Percentiles rank a stretch among this genome's conserved stretches.
Evolutionary conservation across 2,113 vertebrate species (phyloP).

Genomic region (Rhipidura dahli): DNA sequence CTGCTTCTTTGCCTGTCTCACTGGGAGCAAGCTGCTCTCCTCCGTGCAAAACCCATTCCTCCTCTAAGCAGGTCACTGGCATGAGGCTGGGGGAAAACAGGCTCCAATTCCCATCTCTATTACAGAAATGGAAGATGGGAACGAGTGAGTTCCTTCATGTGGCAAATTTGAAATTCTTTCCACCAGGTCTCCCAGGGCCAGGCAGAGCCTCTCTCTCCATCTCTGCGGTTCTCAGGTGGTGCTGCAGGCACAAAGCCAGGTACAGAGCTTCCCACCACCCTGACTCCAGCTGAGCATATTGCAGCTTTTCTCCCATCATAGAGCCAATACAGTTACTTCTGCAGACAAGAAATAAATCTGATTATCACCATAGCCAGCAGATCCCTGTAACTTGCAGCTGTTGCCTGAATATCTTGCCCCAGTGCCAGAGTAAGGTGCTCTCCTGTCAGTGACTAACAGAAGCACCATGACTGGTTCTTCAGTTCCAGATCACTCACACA

Average conservation of each 20-base stretch:
- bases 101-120: background rate
- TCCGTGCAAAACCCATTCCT: background rate
- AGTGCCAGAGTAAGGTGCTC: background rate
- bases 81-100: background rate
- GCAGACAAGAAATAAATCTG: background rate
- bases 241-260: background rate
- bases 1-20: background rate
- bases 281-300: background rate
- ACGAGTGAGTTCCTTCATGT: background rate
- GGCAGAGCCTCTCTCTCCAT: background rate
- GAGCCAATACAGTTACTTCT: background rate
- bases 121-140: background rate
- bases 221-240: background rate
- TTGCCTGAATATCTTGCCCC: background rate
- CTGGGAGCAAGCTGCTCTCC: background rate
- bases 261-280: background rate
- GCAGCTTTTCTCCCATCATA: background rate
- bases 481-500: background rate
- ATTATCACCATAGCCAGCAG: accelerated
- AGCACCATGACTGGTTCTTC: background rate
- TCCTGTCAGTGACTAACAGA: background rate
- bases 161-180: slow-evolving; percentile 19
- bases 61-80: background rate
- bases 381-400: background rate
- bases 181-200: background rate